Evolutionary conservation across 92 coral and sea anemone species (phyloP), one percentile per base, ranked within the genome.

Genomic region (Metridium senile): DNA sequence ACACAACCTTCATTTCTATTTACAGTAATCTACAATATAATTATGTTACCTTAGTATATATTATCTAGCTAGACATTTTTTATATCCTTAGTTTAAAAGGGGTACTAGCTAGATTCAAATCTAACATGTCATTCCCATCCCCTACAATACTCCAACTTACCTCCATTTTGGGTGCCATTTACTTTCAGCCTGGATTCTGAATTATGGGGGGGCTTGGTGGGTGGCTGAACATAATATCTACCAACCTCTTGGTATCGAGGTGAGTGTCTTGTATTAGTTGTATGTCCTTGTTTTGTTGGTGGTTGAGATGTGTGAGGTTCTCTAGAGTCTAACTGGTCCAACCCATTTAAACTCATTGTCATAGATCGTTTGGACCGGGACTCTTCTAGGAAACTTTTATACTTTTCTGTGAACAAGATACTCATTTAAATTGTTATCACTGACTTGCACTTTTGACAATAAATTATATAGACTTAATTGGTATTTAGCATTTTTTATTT

Each of bases 361-460:
- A 64, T 45, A 8, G 74, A 46, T 62, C 79, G 77, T 53, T 89
- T 82, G 34, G 70, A 52, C 11, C 97, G 84, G 25, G 85, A 74
- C 58, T 86, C 85, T 47, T 91, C 93, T 28, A 91, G 74, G 30
- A 78, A 81, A 13, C 84, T 85, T 68, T 87, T 89, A 81, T 94
- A 94, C 47, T 94, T 94, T n/a, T 94, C 98, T 91, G 72, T 27
- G 30, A 26, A n/a, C n/a, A n/a, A n/a, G n/a, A n/a, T n/a, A n/a
- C n/a, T n/a, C n/a, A n/a, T n/a, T n/a, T n/a, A n/a, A n/a, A n/a
- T n/a, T n/a, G n/a, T n/a, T n/a, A n/a, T n/a, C n/a, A n/a, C n/a
- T n/a, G n/a, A n/a, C n/a, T n/a, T n/a, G n/a, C n/a, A n/a, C n/a
- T n/a, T n/a, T n/a, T n/a, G n/a, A n/a, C n/a, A n/a, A n/a, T n/a